Percentiles rank a stretch among this genome's conserved stretches.
These are phyloP conservation scores for Cydia amplana DNA, from an alignment of 1,140 invertebrate species.

Conservation along the genomic window DNA sequence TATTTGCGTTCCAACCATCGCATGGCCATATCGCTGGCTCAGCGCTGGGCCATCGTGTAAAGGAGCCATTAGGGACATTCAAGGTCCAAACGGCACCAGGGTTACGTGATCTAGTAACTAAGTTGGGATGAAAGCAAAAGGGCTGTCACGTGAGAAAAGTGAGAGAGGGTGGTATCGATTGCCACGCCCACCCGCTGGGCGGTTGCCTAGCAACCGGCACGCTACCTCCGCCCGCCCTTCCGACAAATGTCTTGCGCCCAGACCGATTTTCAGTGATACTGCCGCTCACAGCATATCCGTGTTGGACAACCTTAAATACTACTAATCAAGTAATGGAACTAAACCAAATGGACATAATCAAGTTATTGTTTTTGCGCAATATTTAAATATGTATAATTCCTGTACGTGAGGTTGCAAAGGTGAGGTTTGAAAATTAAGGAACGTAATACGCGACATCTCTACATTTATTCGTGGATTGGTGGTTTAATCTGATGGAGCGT, in stretches of 20 bases:
- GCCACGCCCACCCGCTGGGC: constrained; percentile 69
- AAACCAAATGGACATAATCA: too few relatives aligned
- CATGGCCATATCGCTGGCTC: too few relatives aligned
- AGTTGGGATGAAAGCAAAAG: constrained; percentile 54
- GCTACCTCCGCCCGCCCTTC: constrained; percentile 36
- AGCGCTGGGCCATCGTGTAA: too few relatives aligned
- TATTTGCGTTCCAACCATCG: too few relatives aligned
- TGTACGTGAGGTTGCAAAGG: too few relatives aligned
- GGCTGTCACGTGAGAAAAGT: constrained; percentile 52
- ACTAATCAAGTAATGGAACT: too few relatives aligned
- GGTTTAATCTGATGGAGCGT: too few relatives aligned
- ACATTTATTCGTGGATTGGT: too few relatives aligned
- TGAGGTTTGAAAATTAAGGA: too few relatives aligned
- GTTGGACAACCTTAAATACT: not conserved
- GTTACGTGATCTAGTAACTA: constrained; percentile 32
- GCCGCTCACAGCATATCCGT: not conserved
- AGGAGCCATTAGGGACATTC: not conserved
- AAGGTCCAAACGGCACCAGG: constrained; percentile 7
- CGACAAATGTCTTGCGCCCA: constrained; percentile 47
- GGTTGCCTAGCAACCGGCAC: constrained; percentile 61
- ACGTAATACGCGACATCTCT: too few relatives aligned
- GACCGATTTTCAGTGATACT: constrained; percentile 33
- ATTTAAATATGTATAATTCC: too few relatives aligned
- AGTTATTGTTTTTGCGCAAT: too few relatives aligned
- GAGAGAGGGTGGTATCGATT: constrained; percentile 69